Percentiles rank a stretch among this genome's conserved stretches.
Conservation (phyloP, 2,113 vertebrate species). For the Caranx melampygus region DNA sequence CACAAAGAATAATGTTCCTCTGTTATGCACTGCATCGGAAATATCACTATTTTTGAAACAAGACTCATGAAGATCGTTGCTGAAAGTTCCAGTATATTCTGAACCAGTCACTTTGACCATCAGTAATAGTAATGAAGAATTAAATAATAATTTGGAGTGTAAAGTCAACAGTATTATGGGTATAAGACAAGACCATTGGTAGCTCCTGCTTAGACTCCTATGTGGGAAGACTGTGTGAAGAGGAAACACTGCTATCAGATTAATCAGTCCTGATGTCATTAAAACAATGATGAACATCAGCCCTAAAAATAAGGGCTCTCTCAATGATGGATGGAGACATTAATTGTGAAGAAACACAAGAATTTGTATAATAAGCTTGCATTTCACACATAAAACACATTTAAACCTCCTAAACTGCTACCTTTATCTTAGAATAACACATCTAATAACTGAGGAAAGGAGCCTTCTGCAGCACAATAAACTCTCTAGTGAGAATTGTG, state of each 20-base stretch:
- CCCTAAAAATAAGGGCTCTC: neutral
- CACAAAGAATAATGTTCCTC: neutral
- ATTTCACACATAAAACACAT: slow-evolving; percentile 1
- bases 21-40: neutral
- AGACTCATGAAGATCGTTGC: neutral
- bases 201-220: neutral
- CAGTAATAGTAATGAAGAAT: neutral
- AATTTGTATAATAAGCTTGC: neutral
- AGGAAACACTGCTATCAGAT: neutral
- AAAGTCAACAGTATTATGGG: neutral
- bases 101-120: neutral
- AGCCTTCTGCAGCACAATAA: slow-evolving; percentile 46
- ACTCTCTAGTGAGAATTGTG: slow-evolving; percentile 43
- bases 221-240: neutral
- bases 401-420: slow-evolving; percentile 1
- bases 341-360: slow-evolving; percentile 1
- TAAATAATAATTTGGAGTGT: no score
- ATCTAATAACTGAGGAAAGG: slow-evolving; percentile 34
- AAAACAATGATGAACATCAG: neutral
- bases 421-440: slow-evolving; percentile 51
- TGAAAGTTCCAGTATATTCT: neutral
- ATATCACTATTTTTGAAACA: no score
- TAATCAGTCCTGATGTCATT: neutral
- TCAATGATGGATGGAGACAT: neutral
- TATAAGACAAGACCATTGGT: neutral